Evolutionary conservation across 1,140 invertebrate species (phyloP).

Genomic region (Cyrtorhinus lividipennis): DNA sequence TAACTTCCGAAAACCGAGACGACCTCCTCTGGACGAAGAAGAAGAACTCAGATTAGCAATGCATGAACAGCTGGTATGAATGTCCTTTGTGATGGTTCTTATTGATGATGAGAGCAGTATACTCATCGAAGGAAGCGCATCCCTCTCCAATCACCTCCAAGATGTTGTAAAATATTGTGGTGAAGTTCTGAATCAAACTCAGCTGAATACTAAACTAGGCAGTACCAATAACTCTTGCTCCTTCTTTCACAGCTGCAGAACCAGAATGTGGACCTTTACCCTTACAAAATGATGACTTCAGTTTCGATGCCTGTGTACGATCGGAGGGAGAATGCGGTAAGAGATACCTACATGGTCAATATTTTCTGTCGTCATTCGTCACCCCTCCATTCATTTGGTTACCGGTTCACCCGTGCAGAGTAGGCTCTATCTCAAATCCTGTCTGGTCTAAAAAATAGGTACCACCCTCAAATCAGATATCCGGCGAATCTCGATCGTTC

Average conservation of each 20-base stretch:
- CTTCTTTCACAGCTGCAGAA: constrained; percentile 39
- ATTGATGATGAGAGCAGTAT: no score
- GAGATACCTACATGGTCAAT: no score
- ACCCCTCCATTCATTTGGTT: neutral
- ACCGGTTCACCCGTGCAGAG: neutral
- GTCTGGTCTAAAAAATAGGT: neutral
- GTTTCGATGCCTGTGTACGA: constrained; percentile 86
- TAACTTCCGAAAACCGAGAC: constrained; percentile 40
- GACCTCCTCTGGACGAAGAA: constrained; percentile 30
- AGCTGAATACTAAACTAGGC: no score
- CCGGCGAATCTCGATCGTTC: no score
- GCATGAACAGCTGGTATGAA: neutral
- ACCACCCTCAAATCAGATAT: no score
- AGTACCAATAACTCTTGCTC: no score
- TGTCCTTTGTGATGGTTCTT: no score
- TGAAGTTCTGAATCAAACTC: no score
- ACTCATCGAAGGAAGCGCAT: no score
- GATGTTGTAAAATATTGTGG: no score
- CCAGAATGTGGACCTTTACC: constrained; percentile 38
- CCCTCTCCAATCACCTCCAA: no score
- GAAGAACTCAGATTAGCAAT: constrained; percentile 27
- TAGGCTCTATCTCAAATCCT: neutral
- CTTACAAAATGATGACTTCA: constrained; percentile 71
- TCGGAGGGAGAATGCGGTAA: constrained; percentile 57
- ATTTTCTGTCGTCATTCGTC: neutral